phyloP scores from a whole-genome alignment of 2,113 vertebrate genomes.

The Taxidea taxus region DNA sequence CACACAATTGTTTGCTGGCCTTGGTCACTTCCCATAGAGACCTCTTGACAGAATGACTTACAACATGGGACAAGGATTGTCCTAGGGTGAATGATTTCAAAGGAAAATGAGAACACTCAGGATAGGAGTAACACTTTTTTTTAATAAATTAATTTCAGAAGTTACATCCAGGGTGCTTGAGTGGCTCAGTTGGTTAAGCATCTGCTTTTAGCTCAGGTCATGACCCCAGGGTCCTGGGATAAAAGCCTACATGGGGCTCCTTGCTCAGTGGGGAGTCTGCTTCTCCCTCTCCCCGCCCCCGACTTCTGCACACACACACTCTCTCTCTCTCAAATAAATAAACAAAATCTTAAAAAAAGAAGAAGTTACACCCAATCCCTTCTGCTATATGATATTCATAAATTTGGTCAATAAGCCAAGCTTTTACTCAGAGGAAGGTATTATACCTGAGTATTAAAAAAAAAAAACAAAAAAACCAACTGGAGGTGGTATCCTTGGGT shows the following conservation, averaged over 20 bases:
- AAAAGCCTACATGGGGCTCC: too few relatives aligned
- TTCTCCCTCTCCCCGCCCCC: not conserved
- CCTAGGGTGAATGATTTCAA: not conserved
- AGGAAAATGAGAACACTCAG: not conserved
- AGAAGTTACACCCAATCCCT: not conserved
- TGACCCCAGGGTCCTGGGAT: too few relatives aligned
- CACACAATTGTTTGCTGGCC: not conserved
- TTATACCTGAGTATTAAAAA: not conserved
- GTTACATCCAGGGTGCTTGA: not conserved
- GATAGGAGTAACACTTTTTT: not conserved
- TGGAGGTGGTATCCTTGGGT: rapidly evolving
- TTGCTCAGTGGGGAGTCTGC: too few relatives aligned
- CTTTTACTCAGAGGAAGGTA: not conserved
- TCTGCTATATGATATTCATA: not conserved
- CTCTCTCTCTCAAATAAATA: not conserved
- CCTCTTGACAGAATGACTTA: not conserved
- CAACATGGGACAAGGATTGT: rapidly evolving
- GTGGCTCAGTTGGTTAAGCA: too few relatives aligned
- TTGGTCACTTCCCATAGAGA: not conserved
- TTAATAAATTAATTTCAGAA: not conserved
- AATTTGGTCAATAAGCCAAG: not conserved
- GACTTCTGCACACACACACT: not conserved
- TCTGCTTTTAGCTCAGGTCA: too few relatives aligned
- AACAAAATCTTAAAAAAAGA: not conserved
- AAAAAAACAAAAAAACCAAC: not conserved